These are phyloP conservation scores for Oryzias melastigma DNA, from an alignment of 2,113 vertebrate species.

Conservation along the genomic window DNA sequence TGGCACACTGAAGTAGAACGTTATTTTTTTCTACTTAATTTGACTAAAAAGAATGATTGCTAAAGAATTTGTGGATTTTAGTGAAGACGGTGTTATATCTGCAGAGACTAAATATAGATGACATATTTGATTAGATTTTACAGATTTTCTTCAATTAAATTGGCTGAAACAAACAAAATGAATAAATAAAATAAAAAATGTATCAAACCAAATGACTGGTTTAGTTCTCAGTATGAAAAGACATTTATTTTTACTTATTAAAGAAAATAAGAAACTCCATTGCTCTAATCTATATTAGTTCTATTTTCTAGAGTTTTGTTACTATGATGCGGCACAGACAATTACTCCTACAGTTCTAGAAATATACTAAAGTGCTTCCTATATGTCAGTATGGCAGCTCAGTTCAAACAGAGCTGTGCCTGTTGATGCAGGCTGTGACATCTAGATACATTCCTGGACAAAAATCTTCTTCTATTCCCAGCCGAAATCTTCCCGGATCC, in stretches of 20 bases:
- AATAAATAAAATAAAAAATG: too few species aligned
- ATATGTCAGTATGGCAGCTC: slow-evolving; percentile 12
- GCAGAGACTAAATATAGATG: too few species aligned
- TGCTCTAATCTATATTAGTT: not conserved
- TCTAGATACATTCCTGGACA: slow-evolving; percentile 45
- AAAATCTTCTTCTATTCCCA: slow-evolving; percentile 14
- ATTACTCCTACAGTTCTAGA: not conserved
- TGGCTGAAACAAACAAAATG: not conserved
- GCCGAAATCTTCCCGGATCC: not conserved
- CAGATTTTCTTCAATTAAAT: not conserved
- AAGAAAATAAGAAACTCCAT: not conserved
- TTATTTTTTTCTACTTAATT: too few species aligned
- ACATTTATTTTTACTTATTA: too few species aligned
- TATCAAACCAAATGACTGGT: too few species aligned
- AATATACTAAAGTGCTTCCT: slow-evolving; percentile 27
- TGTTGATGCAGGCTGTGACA: slow-evolving; percentile 39
- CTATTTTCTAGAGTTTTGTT: not conserved
- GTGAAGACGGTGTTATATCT: too few species aligned
- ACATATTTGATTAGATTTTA: too few species aligned
- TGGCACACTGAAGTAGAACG: too few species aligned
- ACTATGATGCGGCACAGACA: not conserved
- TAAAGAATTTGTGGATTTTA: too few species aligned
- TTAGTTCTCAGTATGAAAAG: too few species aligned
- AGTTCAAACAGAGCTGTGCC: slow-evolving; percentile 30
- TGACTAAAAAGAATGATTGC: too few species aligned